phyloP scores from a whole-genome alignment of 2,888 invertebrate genomes.

The Pyralis farinalis region DNA sequence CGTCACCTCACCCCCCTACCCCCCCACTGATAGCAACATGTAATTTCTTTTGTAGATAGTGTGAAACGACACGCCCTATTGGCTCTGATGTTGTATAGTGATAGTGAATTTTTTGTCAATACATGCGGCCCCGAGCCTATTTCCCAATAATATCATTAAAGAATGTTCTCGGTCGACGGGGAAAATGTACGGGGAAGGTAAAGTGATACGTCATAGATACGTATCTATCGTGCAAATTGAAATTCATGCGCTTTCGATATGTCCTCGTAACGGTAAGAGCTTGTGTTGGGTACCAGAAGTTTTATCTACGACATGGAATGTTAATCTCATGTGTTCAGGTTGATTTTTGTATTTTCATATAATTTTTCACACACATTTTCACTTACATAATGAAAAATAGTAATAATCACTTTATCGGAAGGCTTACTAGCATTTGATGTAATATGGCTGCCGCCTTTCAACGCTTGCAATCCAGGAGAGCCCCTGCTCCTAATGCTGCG shows the following conservation, averaged over 20 bases:
- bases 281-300: background rate
- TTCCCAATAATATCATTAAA: conserved; percentile 61
- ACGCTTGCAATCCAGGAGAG: too few species aligned
- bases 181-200: conserved; percentile 25
- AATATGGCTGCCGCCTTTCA: too few species aligned
- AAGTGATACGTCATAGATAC: conserved; percentile 28
- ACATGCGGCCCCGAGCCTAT: conserved; percentile 49
- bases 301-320: too few species aligned
- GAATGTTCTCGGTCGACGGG: conserved; percentile 32
- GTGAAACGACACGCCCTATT: conserved; percentile 67
- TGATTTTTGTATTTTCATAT: too few species aligned
- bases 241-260: conserved; percentile 12
- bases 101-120: conserved; percentile 61
- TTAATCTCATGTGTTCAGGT: too few species aligned
- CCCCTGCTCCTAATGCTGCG: too few species aligned
- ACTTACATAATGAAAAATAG: too few species aligned
- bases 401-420: too few species aligned
- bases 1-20: conserved; percentile 43
- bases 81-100: conserved; percentile 47
- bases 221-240: conserved; percentile 17
- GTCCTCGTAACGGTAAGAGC: too few species aligned
- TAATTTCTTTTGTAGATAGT: conserved; percentile 77
- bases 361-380: too few species aligned
- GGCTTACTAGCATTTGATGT: too few species aligned
- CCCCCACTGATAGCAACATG: conserved; percentile 53